Conservation (phyloP, 2,113 vertebrate species). For the Eudyptes chrysolophus region DNA sequence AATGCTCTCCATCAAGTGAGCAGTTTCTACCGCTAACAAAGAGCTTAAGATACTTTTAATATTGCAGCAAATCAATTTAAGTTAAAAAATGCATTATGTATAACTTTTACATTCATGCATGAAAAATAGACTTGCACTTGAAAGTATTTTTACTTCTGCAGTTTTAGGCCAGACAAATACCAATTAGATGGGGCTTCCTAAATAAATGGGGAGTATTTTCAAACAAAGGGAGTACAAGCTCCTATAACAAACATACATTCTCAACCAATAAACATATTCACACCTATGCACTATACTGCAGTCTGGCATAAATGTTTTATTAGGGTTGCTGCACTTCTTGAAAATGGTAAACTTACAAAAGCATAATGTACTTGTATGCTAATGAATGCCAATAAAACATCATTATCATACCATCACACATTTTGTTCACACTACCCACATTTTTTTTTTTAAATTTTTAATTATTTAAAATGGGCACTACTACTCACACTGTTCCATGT, state of each 20-base stretch:
- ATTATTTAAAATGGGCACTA: background rate
- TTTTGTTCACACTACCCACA: background rate
- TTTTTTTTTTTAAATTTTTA: background rate
- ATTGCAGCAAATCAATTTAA: background rate
- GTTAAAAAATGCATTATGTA: background rate
- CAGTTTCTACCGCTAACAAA: background rate
- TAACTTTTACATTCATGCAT: background rate
- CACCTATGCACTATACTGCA: background rate
- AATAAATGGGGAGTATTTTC: background rate
- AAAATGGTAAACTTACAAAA: background rate
- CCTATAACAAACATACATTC: background rate
- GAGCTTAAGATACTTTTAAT: background rate
- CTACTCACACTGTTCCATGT: background rate
- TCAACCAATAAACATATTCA: background rate
- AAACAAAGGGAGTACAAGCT: background rate
- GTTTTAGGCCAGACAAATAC: background rate
- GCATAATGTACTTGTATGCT: background rate
- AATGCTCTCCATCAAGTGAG: background rate
- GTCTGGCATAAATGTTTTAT: background rate
- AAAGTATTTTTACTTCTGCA: background rate
- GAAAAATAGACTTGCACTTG: background rate
- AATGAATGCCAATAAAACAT: background rate
- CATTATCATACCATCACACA: background rate
- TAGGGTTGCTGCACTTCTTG: background rate
- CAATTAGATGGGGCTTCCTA: background rate